Conservation (phyloP, 1,140 invertebrate species). For the Drosophila eugracilis region DNA sequence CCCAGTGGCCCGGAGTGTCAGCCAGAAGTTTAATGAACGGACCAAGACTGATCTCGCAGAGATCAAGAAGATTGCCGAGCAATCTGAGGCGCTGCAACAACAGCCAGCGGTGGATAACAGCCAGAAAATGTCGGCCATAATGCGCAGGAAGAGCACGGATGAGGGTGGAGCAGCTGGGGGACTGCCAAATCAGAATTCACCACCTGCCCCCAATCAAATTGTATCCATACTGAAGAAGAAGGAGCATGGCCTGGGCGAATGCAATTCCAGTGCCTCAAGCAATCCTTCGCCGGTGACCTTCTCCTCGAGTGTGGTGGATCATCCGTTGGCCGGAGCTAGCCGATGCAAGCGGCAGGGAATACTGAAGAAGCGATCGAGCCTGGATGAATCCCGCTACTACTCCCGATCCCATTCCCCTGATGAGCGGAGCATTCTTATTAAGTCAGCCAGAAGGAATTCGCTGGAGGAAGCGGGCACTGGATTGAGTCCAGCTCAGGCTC, state of each 20-base stretch:
- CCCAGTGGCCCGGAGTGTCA: slow-evolving; percentile 39
- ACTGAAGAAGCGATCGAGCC: slow-evolving; percentile 91
- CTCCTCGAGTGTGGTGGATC: slow-evolving; percentile 88
- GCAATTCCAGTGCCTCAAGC: slow-evolving; percentile 86
- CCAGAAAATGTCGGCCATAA: slow-evolving; percentile 63
- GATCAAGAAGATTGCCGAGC: slow-evolving; percentile 74
- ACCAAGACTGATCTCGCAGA: slow-evolving; percentile 78
- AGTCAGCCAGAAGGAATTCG: slow-evolving; percentile 85
- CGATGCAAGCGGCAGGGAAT: slow-evolving; percentile 89
- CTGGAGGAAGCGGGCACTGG: slow-evolving; percentile 72
- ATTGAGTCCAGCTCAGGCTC: slow-evolving; percentile 69
- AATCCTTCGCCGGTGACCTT: slow-evolving; percentile 89
- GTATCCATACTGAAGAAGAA: slow-evolving; percentile 93
- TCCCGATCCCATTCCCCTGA: slow-evolving; percentile 84
- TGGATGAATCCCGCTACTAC: slow-evolving; percentile 89
- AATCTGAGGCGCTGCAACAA: slow-evolving; percentile 32
- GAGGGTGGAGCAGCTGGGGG: slow-evolving; percentile 53
- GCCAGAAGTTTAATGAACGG: slow-evolving; percentile 72
- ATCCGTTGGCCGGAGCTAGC: slow-evolving; percentile 76
- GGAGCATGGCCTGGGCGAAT: slow-evolving; percentile 85
- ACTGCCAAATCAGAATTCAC: slow-evolving; percentile 45
- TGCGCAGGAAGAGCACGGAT: slow-evolving; percentile 83
- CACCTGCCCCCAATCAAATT: slow-evolving; percentile 85
- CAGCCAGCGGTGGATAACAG: slow-evolving; percentile 2
- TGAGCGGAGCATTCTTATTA: slow-evolving; percentile 78